These are phyloP conservation scores for Tromatobia lineatoria DNA, from an alignment of 2,888 invertebrate genomes.

Conservation along the genomic window DNA sequence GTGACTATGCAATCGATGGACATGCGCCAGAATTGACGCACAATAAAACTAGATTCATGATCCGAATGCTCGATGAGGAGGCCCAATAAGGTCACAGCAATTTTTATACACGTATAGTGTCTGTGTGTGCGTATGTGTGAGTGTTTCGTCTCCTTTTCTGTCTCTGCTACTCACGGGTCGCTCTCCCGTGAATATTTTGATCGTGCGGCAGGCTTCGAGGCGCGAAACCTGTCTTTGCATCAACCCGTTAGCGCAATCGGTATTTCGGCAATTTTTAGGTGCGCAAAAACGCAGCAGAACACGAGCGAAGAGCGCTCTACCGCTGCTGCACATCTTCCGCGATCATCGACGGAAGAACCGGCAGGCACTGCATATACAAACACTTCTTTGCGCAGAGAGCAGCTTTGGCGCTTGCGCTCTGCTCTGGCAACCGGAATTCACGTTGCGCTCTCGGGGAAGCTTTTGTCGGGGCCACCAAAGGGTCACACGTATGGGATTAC, in stretches of 20 bases:
- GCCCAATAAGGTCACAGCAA: slow-evolving; percentile 37
- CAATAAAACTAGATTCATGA: slow-evolving; percentile 25
- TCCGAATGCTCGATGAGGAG: slow-evolving; percentile 54
- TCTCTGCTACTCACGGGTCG: slow-evolving; percentile 56
- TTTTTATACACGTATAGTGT: slow-evolving; percentile 24
- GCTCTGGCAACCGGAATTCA: slow-evolving; percentile 29
- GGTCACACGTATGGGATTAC: neutral
- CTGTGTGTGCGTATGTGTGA: slow-evolving; percentile 25
- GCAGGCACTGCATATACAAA: slow-evolving; percentile 28
- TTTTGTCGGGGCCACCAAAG: neutral
- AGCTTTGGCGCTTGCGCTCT: slow-evolving; percentile 37
- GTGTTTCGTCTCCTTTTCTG: neutral
- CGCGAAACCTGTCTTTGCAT: slow-evolving; percentile 30
- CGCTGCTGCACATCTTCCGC: slow-evolving; percentile 57
- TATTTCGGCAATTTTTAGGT: slow-evolving; percentile 34
- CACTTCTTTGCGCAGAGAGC: slow-evolving; percentile 1
- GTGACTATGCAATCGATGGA: slow-evolving; percentile 61
- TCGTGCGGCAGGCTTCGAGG: slow-evolving; percentile 8
- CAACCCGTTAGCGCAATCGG: slow-evolving; percentile 5
- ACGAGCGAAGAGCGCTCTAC: slow-evolving; percentile 48
- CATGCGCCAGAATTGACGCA: slow-evolving; percentile 67
- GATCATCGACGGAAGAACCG: slow-evolving; percentile 39
- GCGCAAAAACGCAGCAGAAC: slow-evolving; percentile 43
- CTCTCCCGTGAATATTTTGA: slow-evolving; percentile 47
- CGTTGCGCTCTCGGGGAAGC: slow-evolving; percentile 21